Base-by-base conservation (phyloP, 2,888 invertebrate genomes). In the Volucella bombylans region DNA sequence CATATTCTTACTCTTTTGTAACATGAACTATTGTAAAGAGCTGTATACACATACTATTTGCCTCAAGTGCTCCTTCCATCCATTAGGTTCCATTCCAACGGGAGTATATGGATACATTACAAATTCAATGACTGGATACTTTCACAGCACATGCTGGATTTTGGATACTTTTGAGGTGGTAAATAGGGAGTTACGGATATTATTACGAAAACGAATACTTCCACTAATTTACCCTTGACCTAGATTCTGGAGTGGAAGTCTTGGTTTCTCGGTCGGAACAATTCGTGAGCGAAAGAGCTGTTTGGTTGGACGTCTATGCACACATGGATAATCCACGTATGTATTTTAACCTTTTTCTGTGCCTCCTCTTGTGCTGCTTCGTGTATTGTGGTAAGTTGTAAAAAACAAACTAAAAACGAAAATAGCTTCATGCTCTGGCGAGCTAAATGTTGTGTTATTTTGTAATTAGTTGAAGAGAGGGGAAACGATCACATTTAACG, bases 401-500 rank as follows among this genome's bases (percentile, higher is more conserved):
- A 54, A 54, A 12, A 11, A 64, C 8, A 12, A 11, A 64, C 11
- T 3, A 57, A 23, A 59, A 59, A 49, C 14, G 41, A 15, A 57
- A 39, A 9, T 4, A 59, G 52, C 12, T 45, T 54, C 50, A 47
- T 68, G 76, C 76, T 76, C 76, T 61, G 50, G 12, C 62, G 76
- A 61, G 54, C 76, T 23, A 15, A 52, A 74, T 9, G 50, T 74
- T 67, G 23, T 68, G 52, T 61, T 76, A 61, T 61, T 47, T 68
- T 68, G 14, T 78, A 64, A 62, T 71, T 77, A 64, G 12, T 54
- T 52, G 15, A 11, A 62, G 50, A 45, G 10, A 23, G 23, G 1
- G 62, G 31, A 78, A 64, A 78, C 69, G 64, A 64, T 71, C 54
- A 50, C 69, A 78, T 78, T 71, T 71, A 78, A 64, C 78, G 69